Evolutionary conservation across 1,140 invertebrate species (phyloP).

Genomic region (Habropoda laboriosa): DNA sequence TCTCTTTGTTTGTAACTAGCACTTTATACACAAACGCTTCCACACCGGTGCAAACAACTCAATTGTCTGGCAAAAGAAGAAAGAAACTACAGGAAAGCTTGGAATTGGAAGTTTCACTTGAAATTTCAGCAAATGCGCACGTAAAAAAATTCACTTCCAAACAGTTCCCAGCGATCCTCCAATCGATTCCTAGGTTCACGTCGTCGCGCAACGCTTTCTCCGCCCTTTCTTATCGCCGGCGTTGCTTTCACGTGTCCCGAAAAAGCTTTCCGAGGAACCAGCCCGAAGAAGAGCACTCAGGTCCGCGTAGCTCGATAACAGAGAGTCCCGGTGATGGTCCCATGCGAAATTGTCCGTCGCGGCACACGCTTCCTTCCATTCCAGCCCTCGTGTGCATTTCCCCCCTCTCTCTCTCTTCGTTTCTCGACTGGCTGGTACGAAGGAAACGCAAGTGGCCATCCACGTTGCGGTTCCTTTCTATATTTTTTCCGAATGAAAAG

Average conservation of each 20-base stretch:
- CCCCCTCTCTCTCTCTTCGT: conserved; percentile 35
- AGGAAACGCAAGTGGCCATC: conserved; percentile 53
- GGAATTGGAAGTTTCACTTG: not conserved
- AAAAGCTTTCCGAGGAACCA: conserved; percentile 32
- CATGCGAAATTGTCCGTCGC: conserved; percentile 50
- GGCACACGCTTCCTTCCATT: conserved; percentile 6
- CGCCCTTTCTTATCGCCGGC: not conserved
- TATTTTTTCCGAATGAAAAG: conserved; percentile 55
- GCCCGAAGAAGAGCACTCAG: conserved; percentile 49
- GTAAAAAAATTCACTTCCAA: not conserved
- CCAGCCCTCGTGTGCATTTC: too few species aligned
- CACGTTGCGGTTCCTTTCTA: conserved; percentile 33
- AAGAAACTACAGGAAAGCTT: too few species aligned
- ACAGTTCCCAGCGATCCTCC: not conserved
- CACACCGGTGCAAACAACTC: too few species aligned
- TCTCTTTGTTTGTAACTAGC: too few species aligned
- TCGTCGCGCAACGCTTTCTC: not conserved
- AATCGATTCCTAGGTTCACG: not conserved
- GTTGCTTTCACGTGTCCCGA: conserved; percentile 5
- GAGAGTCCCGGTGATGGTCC: conserved; percentile 45
- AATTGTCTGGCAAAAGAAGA: too few species aligned
- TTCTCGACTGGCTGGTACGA: not conserved
- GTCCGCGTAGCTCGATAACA: conserved; percentile 44
- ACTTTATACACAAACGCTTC: too few species aligned
- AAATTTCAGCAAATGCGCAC: not conserved